A percentile compares a stretch with the other conserved stretches of the same genome.
phyloP scores from a whole-genome alignment of 2,113 vertebrate species.

The Callospermophilus lateralis region DNA sequence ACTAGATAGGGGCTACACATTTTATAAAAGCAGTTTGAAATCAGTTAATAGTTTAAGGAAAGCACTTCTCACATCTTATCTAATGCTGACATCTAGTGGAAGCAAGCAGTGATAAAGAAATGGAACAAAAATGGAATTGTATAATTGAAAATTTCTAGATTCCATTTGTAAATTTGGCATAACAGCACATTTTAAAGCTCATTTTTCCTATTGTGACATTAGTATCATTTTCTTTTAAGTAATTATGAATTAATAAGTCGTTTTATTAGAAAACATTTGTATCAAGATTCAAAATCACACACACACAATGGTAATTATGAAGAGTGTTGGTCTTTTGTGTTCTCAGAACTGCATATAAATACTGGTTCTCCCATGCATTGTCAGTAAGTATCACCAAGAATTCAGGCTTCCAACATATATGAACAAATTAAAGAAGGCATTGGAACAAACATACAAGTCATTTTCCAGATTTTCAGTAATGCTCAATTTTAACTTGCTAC shows the following conservation, averaged over 20 bases:
- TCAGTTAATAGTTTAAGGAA: rapidly evolving
- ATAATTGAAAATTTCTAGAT: neutral
- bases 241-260: rapidly evolving
- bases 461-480: neutral
- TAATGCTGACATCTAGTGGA: constrained; percentile 87
- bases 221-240: neutral
- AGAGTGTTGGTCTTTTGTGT: neutral
- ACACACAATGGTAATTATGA: neutral
- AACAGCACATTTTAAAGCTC: neutral
- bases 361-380: rapidly evolving
- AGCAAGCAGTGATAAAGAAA: neutral
- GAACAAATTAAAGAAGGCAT: neutral
- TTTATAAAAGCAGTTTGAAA: neutral
- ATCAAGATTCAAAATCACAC: neutral
- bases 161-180: neutral
- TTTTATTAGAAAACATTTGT: neutral
- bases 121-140: neutral
- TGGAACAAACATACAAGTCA: neutral
- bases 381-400: neutral
- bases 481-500: neutral
- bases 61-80: constrained; percentile 54
- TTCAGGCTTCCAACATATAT: neutral
- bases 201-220: neutral
- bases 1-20: neutral
- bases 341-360: neutral